Percentiles rank a stretch among this genome's conserved stretches.
Evolutionary conservation across 2,888 invertebrate species (phyloP).

Genomic region (Parnassius smintheus): DNA sequence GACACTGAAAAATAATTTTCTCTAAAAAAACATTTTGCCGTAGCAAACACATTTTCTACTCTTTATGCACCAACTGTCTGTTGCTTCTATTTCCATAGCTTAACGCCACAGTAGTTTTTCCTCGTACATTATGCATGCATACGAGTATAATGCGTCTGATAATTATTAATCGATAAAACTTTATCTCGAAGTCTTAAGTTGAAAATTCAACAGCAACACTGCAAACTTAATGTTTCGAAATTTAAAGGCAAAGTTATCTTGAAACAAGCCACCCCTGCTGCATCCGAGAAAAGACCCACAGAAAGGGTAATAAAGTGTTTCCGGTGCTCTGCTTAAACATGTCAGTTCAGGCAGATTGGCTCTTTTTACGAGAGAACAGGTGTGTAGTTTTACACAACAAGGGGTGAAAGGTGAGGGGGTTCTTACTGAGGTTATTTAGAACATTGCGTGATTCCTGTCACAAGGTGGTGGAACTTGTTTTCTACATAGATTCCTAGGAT

Average conservation of each 20-base stretch:
- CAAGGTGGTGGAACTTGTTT: too few relatives aligned
- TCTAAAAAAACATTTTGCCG: neutral
- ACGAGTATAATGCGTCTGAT: neutral
- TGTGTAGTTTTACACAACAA: neutral
- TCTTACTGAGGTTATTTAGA: neutral
- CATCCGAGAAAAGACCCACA: neutral
- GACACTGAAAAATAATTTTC: neutral
- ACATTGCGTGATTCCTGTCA: neutral
- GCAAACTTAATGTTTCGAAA: neutral
- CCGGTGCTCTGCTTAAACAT: neutral
- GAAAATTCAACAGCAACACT: neutral
- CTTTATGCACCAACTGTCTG: slow-evolving; percentile 1
- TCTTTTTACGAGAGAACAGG: slow-evolving; percentile 1
- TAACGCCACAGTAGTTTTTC: slow-evolving; percentile 2
- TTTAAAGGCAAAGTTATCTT: neutral
- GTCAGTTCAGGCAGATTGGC: neutral
- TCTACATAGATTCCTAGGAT: too few relatives aligned
- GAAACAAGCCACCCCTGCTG: neutral
- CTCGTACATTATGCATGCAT: slow-evolving; percentile 1
- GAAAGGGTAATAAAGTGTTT: neutral
- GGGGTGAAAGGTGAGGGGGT: neutral
- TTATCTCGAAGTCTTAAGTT: neutral
- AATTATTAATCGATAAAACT: neutral
- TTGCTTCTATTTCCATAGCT: neutral
- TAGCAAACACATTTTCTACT: neutral